Evolutionary conservation across 2,113 vertebrate species (phyloP).

Genomic region (Chrysemys picta): DNA sequence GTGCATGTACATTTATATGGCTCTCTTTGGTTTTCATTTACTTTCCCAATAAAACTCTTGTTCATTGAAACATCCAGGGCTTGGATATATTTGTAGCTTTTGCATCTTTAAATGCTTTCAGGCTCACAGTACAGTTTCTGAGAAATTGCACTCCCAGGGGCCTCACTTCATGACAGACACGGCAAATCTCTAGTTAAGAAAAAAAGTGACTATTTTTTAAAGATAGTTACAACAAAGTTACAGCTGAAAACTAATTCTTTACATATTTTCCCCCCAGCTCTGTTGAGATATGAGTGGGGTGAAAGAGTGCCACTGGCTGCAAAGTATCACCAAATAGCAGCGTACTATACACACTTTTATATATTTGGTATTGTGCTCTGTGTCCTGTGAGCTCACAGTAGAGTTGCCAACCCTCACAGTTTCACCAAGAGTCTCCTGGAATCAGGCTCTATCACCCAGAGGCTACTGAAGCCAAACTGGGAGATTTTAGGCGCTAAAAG

Average conservation of each 20-base stretch:
- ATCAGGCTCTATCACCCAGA: no score
- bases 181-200: not conserved
- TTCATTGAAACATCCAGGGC: not conserved
- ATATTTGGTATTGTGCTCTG: not conserved
- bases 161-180: not conserved
- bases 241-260: not conserved
- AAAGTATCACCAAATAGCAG: not conserved
- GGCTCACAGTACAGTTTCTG: not conserved
- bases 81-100: not conserved
- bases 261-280: not conserved
- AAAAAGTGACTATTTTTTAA: not conserved
- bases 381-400: not conserved
- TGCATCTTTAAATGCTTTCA: not conserved
- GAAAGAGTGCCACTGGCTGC: not conserved
- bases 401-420: no score
- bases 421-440: no score
- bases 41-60: not conserved
- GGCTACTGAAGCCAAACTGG: no score
- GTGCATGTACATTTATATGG: not conserved
- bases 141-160: not conserved
- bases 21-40: not conserved
- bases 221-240: not conserved
- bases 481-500: no score
- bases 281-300: not conserved
- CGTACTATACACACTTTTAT: not conserved